Evolutionary conservation across 2,797 vertebrate species (phyloP).

Genomic region (Myotis vivesi): DNA sequence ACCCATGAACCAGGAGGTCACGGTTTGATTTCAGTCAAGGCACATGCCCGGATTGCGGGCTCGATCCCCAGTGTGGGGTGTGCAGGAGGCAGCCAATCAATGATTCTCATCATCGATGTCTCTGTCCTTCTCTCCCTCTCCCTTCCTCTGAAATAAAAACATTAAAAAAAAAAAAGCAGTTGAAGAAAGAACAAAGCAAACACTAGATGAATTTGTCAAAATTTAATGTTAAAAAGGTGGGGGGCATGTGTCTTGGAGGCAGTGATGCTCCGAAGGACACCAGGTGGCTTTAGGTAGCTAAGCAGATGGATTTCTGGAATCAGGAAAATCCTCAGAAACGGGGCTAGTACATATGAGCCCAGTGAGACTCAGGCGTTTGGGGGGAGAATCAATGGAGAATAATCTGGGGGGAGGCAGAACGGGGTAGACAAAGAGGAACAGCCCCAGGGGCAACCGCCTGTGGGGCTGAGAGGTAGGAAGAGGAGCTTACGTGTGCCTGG

Average conservation of each 20-base stretch:
- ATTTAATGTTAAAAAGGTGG: no score
- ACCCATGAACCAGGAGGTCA: no score
- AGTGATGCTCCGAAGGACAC: neutral
- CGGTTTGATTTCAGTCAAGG: no score
- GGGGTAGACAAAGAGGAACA: neutral
- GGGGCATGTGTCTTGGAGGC: neutral
- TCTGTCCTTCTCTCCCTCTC: no score
- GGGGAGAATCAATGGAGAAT: neutral
- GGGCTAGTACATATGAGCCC: neutral
- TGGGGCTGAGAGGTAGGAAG: neutral
- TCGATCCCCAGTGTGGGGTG: no score
- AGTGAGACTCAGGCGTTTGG: neutral
- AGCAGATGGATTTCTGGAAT: neutral
- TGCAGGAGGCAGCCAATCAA: no score
- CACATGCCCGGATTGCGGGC: no score
- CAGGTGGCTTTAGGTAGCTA: neutral
- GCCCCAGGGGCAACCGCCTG: neutral
- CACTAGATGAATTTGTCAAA: no score
- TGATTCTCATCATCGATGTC: no score
- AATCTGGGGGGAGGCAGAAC: neutral
- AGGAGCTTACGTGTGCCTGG: conserved; percentile 89
- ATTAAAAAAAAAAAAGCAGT: no score
- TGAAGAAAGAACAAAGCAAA: no score
- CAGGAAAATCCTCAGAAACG: neutral
- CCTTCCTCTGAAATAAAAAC: no score